These are phyloP conservation scores for Atethmia centrago DNA, from an alignment of 2,888 invertebrate species.

Conservation along the genomic window DNA sequence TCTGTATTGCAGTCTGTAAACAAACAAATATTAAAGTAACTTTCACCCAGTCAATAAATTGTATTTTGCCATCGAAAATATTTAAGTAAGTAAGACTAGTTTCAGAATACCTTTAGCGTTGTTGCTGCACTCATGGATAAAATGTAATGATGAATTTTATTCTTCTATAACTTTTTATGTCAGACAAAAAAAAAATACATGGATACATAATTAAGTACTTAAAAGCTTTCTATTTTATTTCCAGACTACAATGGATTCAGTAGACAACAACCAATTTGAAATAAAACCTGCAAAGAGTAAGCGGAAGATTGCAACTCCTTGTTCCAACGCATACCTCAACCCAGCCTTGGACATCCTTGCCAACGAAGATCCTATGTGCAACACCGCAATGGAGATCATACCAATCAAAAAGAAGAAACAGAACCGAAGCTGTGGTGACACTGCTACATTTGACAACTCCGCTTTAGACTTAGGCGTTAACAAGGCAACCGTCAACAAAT, in stretches of 20 bases:
- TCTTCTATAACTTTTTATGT: background rate
- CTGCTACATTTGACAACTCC: constrained; percentile 84
- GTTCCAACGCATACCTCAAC: constrained; percentile 84
- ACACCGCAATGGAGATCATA: constrained; percentile 86
- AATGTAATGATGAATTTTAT: background rate
- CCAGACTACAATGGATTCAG: constrained; percentile 76
- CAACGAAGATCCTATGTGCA: constrained; percentile 88
- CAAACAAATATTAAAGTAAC: background rate
- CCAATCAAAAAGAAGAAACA: constrained; percentile 84
- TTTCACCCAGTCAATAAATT: background rate
- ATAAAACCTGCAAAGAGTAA: constrained; percentile 82
- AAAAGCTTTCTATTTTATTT: constrained; percentile 23
- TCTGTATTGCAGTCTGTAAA: background rate
- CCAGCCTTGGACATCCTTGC: constrained; percentile 86
- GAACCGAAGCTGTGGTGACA: constrained; percentile 81
- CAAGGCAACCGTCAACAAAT: constrained; percentile 81
- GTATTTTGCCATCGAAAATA: constrained; percentile 2
- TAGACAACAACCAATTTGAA: constrained; percentile 88
- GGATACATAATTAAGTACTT: background rate
- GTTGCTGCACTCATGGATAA: background rate
- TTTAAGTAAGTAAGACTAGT: background rate
- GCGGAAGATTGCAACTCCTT: constrained; percentile 81
- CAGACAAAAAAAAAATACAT: background rate
- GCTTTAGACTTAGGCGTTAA: constrained; percentile 84
- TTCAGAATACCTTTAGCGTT: background rate